phyloP scores from a whole-genome alignment of 2,113 vertebrate species.

The Brachypteracias leptosomus region DNA sequence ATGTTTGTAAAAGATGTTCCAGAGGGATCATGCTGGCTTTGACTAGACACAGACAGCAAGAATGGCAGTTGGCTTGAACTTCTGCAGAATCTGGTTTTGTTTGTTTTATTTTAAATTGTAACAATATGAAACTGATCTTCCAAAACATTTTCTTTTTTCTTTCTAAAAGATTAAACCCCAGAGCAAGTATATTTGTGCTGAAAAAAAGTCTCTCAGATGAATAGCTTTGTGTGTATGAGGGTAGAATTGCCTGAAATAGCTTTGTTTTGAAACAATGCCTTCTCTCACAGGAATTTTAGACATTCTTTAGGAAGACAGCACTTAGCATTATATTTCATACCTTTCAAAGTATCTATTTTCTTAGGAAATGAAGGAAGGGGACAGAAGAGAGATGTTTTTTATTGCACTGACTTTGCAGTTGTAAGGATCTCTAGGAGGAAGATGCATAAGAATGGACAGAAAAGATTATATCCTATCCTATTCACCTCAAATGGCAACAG shows the following conservation, averaged over 20 bases:
- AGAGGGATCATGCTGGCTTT: background rate
- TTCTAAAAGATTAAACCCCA: constrained; percentile 31
- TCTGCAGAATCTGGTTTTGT: constrained; percentile 26
- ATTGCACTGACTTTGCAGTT: background rate
- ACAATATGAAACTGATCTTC: constrained; percentile 34
- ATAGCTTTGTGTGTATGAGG: background rate
- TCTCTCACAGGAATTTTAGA: constrained; percentile 28
- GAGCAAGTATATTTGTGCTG: constrained; percentile 20
- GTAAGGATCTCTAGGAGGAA: background rate
- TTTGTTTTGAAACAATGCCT: constrained; percentile 50
- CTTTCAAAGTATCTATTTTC: constrained; percentile 43
- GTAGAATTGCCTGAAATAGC: constrained; percentile 52
- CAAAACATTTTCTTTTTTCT: constrained; percentile 45
- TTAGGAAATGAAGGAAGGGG: constrained; percentile 5
- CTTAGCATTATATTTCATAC: constrained; percentile 4
- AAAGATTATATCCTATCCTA: background rate
- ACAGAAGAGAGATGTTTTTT: background rate
- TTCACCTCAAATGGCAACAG: background rate
- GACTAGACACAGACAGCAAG: background rate
- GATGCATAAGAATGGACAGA: background rate
- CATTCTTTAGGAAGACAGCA: constrained; percentile 27
- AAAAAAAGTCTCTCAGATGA: background rate
- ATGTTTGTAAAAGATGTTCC: background rate
- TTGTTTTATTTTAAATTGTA: constrained; percentile 45
- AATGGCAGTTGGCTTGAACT: background rate